Evolutionary conservation across 1,140 invertebrate species (phyloP).

Genomic region (Phymastichus coffea): DNA sequence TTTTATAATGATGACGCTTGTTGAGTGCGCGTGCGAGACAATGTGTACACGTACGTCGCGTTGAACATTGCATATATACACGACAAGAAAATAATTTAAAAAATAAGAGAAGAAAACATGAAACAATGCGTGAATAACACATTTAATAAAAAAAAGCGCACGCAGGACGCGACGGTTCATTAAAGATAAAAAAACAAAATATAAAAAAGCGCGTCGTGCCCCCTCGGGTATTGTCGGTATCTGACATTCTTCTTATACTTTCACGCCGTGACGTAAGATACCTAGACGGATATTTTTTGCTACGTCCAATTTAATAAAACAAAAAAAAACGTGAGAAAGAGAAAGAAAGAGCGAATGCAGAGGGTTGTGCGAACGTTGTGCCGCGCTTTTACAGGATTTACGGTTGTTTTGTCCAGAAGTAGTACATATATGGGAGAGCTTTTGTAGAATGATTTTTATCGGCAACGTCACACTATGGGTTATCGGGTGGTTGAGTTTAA

Average conservation of each 20-base stretch:
- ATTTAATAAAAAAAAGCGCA: slow-evolving; percentile 23
- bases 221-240: slow-evolving; percentile 38
- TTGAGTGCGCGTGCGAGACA: slow-evolving; percentile 27
- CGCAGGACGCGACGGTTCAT: slow-evolving; percentile 7
- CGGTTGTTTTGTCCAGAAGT: no score
- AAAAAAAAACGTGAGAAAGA: slow-evolving; percentile 8
- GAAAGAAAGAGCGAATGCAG: background rate
- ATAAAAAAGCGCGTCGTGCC: slow-evolving; percentile 30
- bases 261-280: slow-evolving; percentile 45
- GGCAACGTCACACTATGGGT: no score
- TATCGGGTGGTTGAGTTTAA: background rate
- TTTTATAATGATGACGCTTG: slow-evolving; percentile 32
- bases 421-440: background rate
- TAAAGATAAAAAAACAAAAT: slow-evolving; percentile 13
- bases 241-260: slow-evolving; percentile 40
- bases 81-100: no score
- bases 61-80: background rate
- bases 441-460: background rate
- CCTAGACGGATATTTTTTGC: slow-evolving; percentile 42
- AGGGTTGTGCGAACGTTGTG: slow-evolving; percentile 5
- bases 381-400: slow-evolving; percentile 18
- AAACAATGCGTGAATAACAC: background rate
- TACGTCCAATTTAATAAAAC: slow-evolving; percentile 23
- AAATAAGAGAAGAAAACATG: no score
- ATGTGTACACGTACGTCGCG: no score